phyloP scores from a whole-genome alignment of 2,888 invertebrate species.

The Dyspetes luteomarginatus region DNA sequence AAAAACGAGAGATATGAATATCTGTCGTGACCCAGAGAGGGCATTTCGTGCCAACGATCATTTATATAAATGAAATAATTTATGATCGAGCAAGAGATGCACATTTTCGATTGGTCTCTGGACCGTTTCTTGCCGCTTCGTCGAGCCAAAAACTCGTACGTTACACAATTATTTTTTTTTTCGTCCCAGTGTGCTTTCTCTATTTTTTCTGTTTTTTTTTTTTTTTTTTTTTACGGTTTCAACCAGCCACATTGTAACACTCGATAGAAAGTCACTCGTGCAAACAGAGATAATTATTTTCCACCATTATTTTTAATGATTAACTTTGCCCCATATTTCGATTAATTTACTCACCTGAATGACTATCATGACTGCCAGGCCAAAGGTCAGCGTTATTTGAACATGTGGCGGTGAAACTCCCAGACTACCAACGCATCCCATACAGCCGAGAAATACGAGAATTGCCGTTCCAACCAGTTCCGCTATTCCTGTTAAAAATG shows the following conservation, averaged over 20 bases:
- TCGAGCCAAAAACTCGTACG: not conserved
- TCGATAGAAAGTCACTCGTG: not conserved
- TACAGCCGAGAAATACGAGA: constrained; percentile 81
- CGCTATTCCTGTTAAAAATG: constrained; percentile 77
- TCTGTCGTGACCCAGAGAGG: not conserved
- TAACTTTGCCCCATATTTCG: too few relatives aligned
- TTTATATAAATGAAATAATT: not conserved
- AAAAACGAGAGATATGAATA: not conserved
- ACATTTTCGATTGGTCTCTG: not conserved
- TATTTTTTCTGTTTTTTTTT: not conserved
- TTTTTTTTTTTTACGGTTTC: not conserved
- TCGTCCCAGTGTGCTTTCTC: not conserved
- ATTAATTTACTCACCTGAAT: constrained; percentile 80
- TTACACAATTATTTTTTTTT: too few relatives aligned
- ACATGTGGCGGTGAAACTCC: constrained; percentile 73
- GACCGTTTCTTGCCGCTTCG: not conserved
- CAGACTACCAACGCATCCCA: constrained; percentile 76
- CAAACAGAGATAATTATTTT: constrained; percentile 50
- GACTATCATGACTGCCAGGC: constrained; percentile 80
- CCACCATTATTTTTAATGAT: constrained; percentile 31
- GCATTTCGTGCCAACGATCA: not conserved
- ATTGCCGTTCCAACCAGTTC: constrained; percentile 80
- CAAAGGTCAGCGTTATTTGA: constrained; percentile 80
- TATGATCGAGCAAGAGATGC: not conserved
- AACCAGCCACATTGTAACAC: not conserved